phyloP scores from a whole-genome alignment of 2,888 invertebrate species.

The Tetramorium bicarinatum region DNA sequence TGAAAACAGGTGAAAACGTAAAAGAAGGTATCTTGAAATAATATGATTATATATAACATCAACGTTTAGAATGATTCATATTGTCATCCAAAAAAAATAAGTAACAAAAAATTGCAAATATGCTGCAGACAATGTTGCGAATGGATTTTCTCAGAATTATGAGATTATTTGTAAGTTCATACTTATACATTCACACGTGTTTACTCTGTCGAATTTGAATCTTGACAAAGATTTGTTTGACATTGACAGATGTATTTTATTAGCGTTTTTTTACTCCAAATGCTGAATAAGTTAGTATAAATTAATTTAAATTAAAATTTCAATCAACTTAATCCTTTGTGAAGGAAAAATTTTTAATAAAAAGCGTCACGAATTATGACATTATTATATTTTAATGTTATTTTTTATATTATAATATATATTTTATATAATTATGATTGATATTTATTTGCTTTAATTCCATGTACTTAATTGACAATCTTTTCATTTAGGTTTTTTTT shows the following conservation, averaged over 20 bases:
- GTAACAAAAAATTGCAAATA: not conserved
- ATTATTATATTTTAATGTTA: not conserved
- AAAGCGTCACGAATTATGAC: not conserved
- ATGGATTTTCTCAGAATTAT: not conserved
- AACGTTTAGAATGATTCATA: conserved; percentile 36
- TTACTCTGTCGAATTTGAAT: not conserved
- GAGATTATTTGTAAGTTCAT: not conserved
- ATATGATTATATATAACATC: conserved; percentile 12
- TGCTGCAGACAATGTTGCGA: not conserved
- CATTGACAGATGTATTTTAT: not conserved
- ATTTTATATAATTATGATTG: not conserved
- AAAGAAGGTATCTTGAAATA: conserved; percentile 8
- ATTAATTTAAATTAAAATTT: not conserved
- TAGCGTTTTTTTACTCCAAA: not conserved
- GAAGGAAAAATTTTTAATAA: not conserved
- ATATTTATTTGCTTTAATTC: not conserved
- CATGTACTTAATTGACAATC: too few relatives aligned
- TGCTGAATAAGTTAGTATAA: not conserved
- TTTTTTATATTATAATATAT: too few relatives aligned
- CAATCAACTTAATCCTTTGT: not conserved
- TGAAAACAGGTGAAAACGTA: not conserved
- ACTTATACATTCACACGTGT: not conserved
- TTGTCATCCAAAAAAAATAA: not conserved
- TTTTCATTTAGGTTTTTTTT: not conserved
- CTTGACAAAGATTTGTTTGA: conserved; percentile 4